Base-by-base conservation (phyloP, 2,113 vertebrate genomes). In the Stercorarius parasiticus region DNA sequence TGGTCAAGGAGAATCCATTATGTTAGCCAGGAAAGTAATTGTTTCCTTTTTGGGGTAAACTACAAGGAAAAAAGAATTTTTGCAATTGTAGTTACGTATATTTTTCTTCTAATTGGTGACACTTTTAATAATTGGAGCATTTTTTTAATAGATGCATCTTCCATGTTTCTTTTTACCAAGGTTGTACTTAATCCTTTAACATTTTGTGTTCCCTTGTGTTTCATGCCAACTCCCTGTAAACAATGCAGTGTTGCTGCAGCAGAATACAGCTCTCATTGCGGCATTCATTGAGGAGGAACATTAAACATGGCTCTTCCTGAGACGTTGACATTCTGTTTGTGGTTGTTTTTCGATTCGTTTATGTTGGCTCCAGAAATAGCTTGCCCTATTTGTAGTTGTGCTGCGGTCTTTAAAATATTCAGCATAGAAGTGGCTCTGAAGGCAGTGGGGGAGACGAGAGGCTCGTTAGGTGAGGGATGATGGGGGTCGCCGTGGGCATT, bases 391-490 rank as follows among this genome's bases (percentile, higher is more conserved):
- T 91, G 77, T 43, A 58, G 65, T 40, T 2, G 0, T 32, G 56
- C 82, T 59, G 82, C 4, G 0, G 69, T 71, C 70, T 64, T 53
- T 42, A 27, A 86, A 56, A 34, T 56, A 47, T 38, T 49, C 90
- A 15, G 64, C 36, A 16, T 8, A 12, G 74, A 42, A 11, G 32
- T 13, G 79, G 65, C 71, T 93, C 21, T 45, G 79, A 42, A 55
- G 5, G 36, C 73, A 42, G 59, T 0, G 27, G 42, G 82, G 67
- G 52, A 40, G 81, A 83, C 58, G 36, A 34, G 1, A 3, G 66
- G 4, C 43, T 71, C 1, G 0, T 50, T 42, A 47, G 56, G 0
- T 2, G 47, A 8, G 71, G 58, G 30, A 19, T 14, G 76, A 26
- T 2, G 2, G 71, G 45, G 71, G 80, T 1, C 26, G 38, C 34